Evolutionary conservation across 1,140 invertebrate genomes (phyloP), one percentile per base, ranked within the genome.

Genomic region (Drosophila kepulauana): DNA sequence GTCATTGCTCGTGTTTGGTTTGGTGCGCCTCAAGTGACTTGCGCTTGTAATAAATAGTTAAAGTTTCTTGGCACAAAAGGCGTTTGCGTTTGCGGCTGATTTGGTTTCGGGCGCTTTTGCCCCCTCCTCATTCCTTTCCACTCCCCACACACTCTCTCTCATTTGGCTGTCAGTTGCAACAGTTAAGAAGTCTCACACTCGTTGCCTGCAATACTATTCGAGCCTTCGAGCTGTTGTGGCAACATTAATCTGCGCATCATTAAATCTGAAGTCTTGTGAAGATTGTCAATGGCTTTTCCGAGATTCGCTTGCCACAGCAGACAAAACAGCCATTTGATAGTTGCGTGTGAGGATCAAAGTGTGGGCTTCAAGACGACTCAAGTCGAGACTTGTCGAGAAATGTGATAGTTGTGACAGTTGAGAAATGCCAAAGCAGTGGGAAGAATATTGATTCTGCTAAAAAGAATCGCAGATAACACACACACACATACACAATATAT

Each of bases 181-280:
- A 76, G 65, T 56, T 69, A 48, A 64, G 68, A 62, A 66, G 62
- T 62, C 57, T 65, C 62, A 69, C 84, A 67, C 65, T 78, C 67
- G 68, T 57, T 57, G 51, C 46, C 68, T 77, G 72, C 68, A 78
- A 77, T 75, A 52, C 54, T 51, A 70, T 58, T 74, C 20, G 70
- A 38, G 35, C 80, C 84, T 64, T 15, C 11, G 54, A 79, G 66
- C 58, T 58, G 61, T 61, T 49, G 68, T 66, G 72, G 56, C 71
- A 86, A 80, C 84, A 88, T 87, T 87, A 88, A 87, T 88, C 79
- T 87, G 80, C 43, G 64, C 82, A 87, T 87, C 82, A 87, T 87
- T 88, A 87, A 68, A 76, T 69, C 56, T 48, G 49, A 43, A 63
- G 73, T 64, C 30, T 33, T 33, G 58, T 38, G 41, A 5, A 68